Percentiles rank a stretch among this genome's conserved stretches.
Conservation (phyloP, 2,888 invertebrate genomes). For the Perizoma affinitatum region DNA sequence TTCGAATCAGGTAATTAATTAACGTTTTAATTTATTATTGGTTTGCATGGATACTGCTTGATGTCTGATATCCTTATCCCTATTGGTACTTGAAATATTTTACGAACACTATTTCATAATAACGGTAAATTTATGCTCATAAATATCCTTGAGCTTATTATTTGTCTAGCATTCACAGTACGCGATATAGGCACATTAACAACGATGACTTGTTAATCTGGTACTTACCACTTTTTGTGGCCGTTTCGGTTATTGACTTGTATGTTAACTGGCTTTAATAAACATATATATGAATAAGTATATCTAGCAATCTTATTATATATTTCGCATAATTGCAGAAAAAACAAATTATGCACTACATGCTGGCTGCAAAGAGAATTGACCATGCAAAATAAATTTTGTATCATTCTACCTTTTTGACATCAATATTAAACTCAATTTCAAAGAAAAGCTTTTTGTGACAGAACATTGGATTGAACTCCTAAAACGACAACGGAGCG, state of each 20-base stretch:
- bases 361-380: too few species aligned
- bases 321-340: too few species aligned
- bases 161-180: not conserved
- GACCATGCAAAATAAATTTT: too few species aligned
- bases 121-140: not conserved
- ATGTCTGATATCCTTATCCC: not conserved
- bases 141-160: not conserved
- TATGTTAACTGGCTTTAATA: not conserved
- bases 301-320: too few species aligned
- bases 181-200: conserved; percentile 6
- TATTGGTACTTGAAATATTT: not conserved
- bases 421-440: too few species aligned
- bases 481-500: too few species aligned
- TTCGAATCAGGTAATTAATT: not conserved
- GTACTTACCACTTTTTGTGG: conserved; percentile 5
- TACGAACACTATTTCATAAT: too few species aligned
- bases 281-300: too few species aligned
- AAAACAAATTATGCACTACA: too few species aligned
- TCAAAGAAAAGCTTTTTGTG: too few species aligned
- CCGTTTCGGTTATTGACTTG: conserved; percentile 8
- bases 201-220: conserved; percentile 18
- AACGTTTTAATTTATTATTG: not conserved
- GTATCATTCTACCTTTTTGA: too few species aligned
- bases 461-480: too few species aligned
- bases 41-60: not conserved